Evolutionary conservation across 2,113 vertebrate genomes (phyloP).

Genomic region (Haemorhous mexicanus): DNA sequence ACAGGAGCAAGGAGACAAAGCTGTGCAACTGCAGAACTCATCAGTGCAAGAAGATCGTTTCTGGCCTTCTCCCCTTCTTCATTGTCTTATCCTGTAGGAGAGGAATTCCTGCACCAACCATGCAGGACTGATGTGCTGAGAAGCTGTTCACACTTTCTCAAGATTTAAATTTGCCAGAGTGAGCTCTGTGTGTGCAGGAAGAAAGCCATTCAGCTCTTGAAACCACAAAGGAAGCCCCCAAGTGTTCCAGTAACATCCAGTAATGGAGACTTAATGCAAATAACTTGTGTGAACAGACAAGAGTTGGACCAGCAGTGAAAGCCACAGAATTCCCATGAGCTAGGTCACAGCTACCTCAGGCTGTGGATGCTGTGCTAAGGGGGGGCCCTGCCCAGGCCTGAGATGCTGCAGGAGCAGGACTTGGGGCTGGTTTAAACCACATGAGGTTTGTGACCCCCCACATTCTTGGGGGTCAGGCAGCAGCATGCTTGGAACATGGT

Average conservation of each 20-base stretch:
- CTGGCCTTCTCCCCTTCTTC: not conserved
- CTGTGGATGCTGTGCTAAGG: not conserved
- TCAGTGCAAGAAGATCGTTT: not conserved
- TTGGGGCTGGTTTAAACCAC: not conserved
- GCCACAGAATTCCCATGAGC: not conserved
- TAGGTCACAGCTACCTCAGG: not conserved
- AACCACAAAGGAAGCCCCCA: not conserved
- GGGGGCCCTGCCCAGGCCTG: not conserved
- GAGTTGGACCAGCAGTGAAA: not conserved
- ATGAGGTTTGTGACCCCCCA: not conserved
- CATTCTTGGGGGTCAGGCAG: not conserved
- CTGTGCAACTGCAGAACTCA: not conserved
- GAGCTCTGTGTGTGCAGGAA: not conserved
- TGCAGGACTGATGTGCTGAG: not conserved
- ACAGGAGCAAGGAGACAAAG: not conserved
- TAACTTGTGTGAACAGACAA: not conserved
- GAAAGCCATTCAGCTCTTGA: not conserved
- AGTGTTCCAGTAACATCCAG: not conserved
- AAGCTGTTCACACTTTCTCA: not conserved
- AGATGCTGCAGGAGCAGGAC: not conserved
- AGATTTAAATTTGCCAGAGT: not conserved
- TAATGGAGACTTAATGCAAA: not conserved
- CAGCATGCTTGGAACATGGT: rapidly evolving
- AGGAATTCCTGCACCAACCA: not conserved
- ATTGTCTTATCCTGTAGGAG: not conserved